Evolutionary conservation across 2,797 vertebrate genomes (phyloP).

Genomic region (Mus spretus): DNA sequence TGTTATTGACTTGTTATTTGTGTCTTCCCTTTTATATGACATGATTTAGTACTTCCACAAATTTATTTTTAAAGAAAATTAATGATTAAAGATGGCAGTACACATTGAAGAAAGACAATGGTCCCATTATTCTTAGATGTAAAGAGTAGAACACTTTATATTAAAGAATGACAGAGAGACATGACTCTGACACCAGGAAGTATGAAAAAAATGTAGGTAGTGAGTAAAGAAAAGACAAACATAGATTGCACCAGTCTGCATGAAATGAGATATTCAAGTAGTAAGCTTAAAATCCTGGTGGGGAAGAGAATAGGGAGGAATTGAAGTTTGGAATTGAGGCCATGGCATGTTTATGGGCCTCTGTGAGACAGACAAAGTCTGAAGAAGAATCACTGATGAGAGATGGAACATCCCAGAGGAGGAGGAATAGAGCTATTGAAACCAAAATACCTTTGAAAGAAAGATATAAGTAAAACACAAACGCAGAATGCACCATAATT

Average conservation of each 20-base stretch:
- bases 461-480: neutral
- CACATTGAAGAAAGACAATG: neutral
- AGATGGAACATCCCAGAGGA: neutral
- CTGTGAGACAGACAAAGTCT: neutral
- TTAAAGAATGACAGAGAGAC: neutral
- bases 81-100: neutral
- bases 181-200: neutral
- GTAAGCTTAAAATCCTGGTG: neutral
- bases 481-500: neutral
- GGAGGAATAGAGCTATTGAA: neutral
- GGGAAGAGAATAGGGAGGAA: neutral
- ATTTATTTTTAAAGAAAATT: slow-evolving; percentile 6
- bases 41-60: neutral
- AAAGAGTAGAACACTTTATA: neutral
- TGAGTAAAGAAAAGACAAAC: neutral
- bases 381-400: neutral
- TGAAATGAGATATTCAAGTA: neutral
- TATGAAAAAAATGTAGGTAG: neutral
- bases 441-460: neutral
- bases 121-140: neutral
- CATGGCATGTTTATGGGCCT: neutral
- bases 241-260: neutral
- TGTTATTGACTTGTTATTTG: neutral
- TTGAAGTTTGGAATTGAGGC: neutral
- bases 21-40: neutral